phyloP scores from a whole-genome alignment of 2,113 vertebrate genomes.

The Nyctibius bracteatus region DNA sequence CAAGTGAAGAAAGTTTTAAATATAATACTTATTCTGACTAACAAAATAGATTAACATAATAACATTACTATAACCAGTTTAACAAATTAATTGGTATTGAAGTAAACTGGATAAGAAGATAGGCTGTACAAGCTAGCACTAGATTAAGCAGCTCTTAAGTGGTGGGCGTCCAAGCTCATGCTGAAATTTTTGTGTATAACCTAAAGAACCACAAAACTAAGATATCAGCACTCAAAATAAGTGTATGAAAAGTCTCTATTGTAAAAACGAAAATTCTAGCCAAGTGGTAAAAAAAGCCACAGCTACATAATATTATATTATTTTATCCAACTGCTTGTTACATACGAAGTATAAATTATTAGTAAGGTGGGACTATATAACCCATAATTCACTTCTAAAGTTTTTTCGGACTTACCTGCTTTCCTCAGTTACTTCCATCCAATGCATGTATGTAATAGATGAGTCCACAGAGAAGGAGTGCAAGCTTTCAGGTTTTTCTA shows the following conservation, averaged over 20 bases:
- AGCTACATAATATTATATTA: not conserved
- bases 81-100: not conserved
- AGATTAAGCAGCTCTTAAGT: not conserved
- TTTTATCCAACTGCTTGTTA: not conserved
- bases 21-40: not conserved
- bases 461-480: constrained; percentile 86
- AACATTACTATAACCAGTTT: not conserved
- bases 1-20: not conserved
- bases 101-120: not conserved
- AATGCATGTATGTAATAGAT: constrained; percentile 91
- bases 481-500: constrained; percentile 95
- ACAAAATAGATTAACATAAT: not conserved
- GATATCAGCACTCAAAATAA: not conserved
- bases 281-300: not conserved
- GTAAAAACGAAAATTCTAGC: not conserved
- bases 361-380: not conserved
- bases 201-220: not conserved
- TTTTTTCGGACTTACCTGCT: constrained; percentile 78
- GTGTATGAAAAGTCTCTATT: not conserved
- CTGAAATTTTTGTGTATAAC: not conserved
- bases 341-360: not conserved
- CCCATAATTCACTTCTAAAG: not conserved
- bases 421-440: constrained; percentile 96
- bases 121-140: not conserved
- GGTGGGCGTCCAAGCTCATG: not conserved